Conservation (phyloP, 2,888 invertebrate species). For the Cataglyphis albicans region DNA sequence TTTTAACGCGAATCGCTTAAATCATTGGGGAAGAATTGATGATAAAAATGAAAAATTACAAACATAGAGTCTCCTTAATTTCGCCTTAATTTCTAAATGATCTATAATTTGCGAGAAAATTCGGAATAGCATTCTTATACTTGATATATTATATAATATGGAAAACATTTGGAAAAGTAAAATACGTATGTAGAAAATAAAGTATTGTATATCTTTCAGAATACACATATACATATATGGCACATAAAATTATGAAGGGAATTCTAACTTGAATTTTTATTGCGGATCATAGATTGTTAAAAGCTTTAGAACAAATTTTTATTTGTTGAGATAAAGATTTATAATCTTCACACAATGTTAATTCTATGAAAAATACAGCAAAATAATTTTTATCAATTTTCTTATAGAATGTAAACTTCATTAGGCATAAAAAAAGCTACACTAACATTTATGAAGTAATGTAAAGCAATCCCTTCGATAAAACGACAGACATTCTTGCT, state of each 20-base stretch:
- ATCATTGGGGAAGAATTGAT: constrained; percentile 5
- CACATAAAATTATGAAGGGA: neutral
- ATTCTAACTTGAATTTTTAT: neutral
- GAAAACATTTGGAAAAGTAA: neutral
- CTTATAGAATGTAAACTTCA: constrained; percentile 25
- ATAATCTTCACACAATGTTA: neutral
- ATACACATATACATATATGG: too few relatives aligned
- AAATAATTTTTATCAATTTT: neutral
- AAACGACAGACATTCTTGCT: neutral
- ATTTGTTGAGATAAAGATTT: neutral
- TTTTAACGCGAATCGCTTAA: constrained; percentile 16
- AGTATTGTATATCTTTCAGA: too few relatives aligned
- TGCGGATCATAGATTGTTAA: too few relatives aligned
- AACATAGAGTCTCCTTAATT: neutral
- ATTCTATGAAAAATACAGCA: neutral
- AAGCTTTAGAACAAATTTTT: constrained; percentile 6
- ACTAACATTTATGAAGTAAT: neutral
- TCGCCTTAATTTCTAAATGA: neutral
- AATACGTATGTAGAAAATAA: neutral
- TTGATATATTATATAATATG: neutral
- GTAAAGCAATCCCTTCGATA: neutral
- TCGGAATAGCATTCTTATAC: neutral
- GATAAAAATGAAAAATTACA: neutral
- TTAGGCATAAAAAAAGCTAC: neutral
- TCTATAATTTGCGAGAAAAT: neutral